Evolutionary conservation across 2,888 invertebrate species (phyloP).

Genomic region (Muscina levida): DNA sequence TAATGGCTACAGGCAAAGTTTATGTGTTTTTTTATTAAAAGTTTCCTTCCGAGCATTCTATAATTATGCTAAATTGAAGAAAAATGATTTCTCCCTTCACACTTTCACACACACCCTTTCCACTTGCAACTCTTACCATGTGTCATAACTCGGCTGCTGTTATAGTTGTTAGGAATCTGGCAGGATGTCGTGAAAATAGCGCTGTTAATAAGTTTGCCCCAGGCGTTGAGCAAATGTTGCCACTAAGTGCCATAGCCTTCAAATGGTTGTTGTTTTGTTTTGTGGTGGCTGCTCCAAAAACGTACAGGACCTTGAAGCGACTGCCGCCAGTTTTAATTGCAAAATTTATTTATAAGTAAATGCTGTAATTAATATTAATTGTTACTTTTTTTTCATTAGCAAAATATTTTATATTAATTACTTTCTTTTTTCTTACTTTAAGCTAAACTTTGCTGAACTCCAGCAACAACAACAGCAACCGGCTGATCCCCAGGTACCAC

Average conservation of each 20-base stretch:
- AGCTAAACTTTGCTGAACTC: constrained; percentile 75
- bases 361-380: constrained; percentile 52
- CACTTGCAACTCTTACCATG: not conserved
- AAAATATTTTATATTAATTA: constrained; percentile 24
- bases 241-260: not conserved
- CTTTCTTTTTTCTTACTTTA: constrained; percentile 49
- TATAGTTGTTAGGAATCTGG: not conserved
- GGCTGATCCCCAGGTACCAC: constrained; percentile 71
- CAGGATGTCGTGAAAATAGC: not conserved
- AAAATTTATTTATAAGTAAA: not conserved
- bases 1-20: not conserved
- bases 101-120: not conserved
- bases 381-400: not conserved
- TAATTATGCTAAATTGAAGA: constrained; percentile 31
- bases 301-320: not conserved
- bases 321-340: not conserved
- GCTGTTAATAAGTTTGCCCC: constrained; percentile 25
- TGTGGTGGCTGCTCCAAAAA: constrained; percentile 3
- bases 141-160: not conserved
- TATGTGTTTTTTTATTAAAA: constrained; percentile 23
- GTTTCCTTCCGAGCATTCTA: constrained; percentile 24
- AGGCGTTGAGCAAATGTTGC: constrained; percentile 56
- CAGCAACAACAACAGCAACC: constrained; percentile 71
- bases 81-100: not conserved
- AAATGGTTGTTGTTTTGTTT: not conserved